Base-by-base conservation (phyloP, 1,140 invertebrate species). In the Orchesella cincta region DNA sequence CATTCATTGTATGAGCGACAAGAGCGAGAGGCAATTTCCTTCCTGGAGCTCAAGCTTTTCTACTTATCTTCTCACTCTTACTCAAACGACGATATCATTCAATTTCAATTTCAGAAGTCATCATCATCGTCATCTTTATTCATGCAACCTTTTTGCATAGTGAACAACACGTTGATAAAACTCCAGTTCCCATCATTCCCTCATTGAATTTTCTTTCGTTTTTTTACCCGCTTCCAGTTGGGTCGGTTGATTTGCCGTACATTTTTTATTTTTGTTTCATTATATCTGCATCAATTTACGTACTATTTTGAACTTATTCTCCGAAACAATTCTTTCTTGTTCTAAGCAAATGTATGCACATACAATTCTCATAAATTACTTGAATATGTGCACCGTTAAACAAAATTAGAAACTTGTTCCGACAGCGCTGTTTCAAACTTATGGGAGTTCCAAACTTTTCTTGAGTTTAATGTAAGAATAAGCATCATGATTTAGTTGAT, bases 31-130 rank as follows among this genome's bases (percentile, higher is more conserved):
- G 31, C 62, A 33, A 67, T 67, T 67, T 67, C 26, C 62, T 23
- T 57, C 23, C 54, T 23, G 14, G 54, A 3, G 5, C 3, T 23
- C 62, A 67, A 26, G 29, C 62, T 18, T 33, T 46, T 23, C 31
- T n/a, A 3, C 14, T 5, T n/a, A 8, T 12, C 62, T 67, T 31
- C 29, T 8, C 62, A 29, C 33, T 57, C 62, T 33, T 67, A 33
- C 33, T 33, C 12, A 67, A 67, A 33, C 31, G 62, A 67, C 29
- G 62, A 67, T 33, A 67, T 67, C 62, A 67, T 33, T 31, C 62
- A 67, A 31, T 67, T 67, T 67, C 62, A 67, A 67, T 67, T 67
- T 67, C 31, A 29, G 31, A 67, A 29, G 33, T 67, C 62, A 29
- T 31, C 62, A 67, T 67, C 62, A 46, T 46, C 39, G 20, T 46